These are phyloP conservation scores for Darevskia mixta DNA, from an alignment of 2,797 vertebrate species.

Conservation along the genomic window DNA sequence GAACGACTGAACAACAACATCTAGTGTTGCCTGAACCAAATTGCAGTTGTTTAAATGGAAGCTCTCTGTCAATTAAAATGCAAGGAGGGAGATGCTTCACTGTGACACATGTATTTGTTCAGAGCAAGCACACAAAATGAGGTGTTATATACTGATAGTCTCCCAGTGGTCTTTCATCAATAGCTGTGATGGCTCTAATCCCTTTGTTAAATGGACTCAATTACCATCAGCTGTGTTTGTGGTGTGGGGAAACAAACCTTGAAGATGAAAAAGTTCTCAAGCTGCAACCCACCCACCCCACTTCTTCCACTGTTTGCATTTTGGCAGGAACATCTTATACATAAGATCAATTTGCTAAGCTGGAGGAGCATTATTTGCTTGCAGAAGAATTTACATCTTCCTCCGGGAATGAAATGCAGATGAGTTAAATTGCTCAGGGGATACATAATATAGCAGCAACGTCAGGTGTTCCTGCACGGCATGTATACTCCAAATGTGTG, in stretches of 20 bases:
- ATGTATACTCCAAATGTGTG: not conserved
- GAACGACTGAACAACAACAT: not conserved
- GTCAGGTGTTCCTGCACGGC: not conserved
- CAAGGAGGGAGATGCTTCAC: conserved; percentile 19
- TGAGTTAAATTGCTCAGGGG: not conserved
- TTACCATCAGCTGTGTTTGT: conserved; percentile 24
- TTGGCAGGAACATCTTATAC: conserved; percentile 14
- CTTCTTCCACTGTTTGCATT: conserved; percentile 19
- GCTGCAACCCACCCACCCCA: not conserved
- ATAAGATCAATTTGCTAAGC: conserved; percentile 6
- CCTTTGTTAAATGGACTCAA: conserved; percentile 26
- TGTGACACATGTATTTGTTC: conserved; percentile 36
- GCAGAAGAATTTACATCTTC: not conserved
- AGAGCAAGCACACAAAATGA: conserved; percentile 35
- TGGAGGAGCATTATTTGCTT: not conserved
- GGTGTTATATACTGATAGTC: conserved; percentile 33
- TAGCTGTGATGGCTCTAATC: not conserved
- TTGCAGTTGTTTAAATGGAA: not conserved
- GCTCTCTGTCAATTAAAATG: conserved; percentile 20
- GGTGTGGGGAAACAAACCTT: not conserved
- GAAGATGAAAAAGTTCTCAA: not conserved
- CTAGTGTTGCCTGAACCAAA: not conserved
- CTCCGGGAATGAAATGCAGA: conserved; percentile 11
- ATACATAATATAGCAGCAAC: not conserved
- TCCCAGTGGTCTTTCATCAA: conserved; percentile 20